phyloP scores from a whole-genome alignment of 2,888 invertebrate genomes.

The Apamea sordens region DNA sequence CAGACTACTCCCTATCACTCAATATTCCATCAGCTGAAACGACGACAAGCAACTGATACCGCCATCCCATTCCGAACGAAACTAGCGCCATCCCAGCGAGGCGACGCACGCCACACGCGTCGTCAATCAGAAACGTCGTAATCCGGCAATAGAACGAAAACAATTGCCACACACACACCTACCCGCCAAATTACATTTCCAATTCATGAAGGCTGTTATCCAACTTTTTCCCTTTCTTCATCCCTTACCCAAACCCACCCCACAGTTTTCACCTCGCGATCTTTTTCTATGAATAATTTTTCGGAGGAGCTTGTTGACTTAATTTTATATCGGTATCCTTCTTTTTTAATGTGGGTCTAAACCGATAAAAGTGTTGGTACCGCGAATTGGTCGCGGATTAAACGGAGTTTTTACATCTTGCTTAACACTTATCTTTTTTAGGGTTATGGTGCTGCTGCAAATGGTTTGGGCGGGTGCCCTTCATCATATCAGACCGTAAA shows the following conservation, averaged over 20 bases:
- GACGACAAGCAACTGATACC: conserved; percentile 54
- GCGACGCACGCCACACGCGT: conserved; percentile 62
- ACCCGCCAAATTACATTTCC: conserved; percentile 88
- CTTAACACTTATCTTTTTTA: conserved; percentile 40
- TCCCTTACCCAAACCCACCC: conserved; percentile 65
- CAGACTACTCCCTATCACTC: conserved; percentile 42
- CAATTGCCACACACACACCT: conserved; percentile 84
- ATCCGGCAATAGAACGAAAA: conserved; percentile 80
- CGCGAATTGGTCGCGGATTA: conserved; percentile 61
- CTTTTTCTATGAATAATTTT: conserved; percentile 89
- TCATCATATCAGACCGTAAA: conserved; percentile 22
- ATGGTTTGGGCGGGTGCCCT: conserved; percentile 11
- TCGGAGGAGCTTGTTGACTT: conserved; percentile 87
- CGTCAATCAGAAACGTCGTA: conserved; percentile 81
- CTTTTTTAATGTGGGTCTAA: conserved; percentile 68
- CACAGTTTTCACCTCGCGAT: conserved; percentile 78
- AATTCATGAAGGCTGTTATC: conserved; percentile 89
- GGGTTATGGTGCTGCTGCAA: conserved; percentile 38
- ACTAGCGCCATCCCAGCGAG: conserved; percentile 43
- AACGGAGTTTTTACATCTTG: conserved; percentile 52
- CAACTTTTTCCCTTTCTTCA: conserved; percentile 74
- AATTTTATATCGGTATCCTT: conserved; percentile 88
- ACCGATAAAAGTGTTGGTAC: conserved; percentile 59
- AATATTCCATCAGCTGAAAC: conserved; percentile 57
- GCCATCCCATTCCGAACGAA: conserved; percentile 27